phyloP scores from a whole-genome alignment of 2,113 vertebrate genomes.

The Ceyx margarethae region DNA sequence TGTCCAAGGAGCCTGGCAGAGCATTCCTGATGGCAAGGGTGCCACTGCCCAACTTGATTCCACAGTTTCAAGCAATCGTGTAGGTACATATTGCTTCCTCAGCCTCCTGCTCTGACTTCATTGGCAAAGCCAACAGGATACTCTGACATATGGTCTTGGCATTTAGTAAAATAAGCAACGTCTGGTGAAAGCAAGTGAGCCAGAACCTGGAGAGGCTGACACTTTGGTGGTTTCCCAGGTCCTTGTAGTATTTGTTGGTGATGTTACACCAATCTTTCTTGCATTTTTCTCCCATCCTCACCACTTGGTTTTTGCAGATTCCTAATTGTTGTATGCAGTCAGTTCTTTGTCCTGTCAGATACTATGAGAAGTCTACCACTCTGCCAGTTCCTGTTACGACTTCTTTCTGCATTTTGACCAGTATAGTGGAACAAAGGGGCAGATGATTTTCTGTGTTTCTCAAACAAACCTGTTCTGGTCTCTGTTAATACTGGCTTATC shows the following conservation, averaged over 20 bases:
- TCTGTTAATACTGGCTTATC: neutral
- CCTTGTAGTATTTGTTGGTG: neutral
- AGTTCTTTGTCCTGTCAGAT: neutral
- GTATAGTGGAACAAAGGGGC: neutral
- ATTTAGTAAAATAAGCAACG: neutral
- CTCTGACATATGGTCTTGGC: neutral
- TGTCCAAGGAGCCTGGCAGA: neutral
- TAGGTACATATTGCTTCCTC: accelerated
- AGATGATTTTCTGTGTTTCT: neutral
- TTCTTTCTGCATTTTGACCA: neutral
- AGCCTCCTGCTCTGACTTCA: accelerated
- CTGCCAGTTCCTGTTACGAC: neutral
- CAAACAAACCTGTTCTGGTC: neutral
- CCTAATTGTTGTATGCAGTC: neutral
- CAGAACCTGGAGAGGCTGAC: accelerated
- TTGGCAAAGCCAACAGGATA: neutral
- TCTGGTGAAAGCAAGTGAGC: neutral
- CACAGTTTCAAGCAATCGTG: neutral
- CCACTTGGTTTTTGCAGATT: neutral
- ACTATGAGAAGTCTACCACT: accelerated
- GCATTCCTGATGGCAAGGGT: accelerated
- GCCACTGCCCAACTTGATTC: accelerated
- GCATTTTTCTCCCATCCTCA: neutral
- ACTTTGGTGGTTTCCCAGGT: neutral
- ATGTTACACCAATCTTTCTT: neutral